Evolutionary conservation across 2,797 vertebrate species (phyloP).

Genomic region (Toxotes lorentzi): DNA sequence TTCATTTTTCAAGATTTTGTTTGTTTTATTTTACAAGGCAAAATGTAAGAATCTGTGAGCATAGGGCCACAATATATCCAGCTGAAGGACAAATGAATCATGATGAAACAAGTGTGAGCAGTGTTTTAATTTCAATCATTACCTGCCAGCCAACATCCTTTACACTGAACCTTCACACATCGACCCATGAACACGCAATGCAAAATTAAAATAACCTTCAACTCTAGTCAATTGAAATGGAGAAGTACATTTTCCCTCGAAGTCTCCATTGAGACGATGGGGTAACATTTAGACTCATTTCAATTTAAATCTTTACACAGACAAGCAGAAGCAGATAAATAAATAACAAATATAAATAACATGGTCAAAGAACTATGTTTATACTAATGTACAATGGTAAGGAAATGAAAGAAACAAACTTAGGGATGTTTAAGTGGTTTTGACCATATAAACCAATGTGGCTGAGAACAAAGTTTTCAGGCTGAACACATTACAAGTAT

Average conservation of each 20-base stretch:
- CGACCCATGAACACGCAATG: background rate
- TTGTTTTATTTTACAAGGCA: too few relatives aligned
- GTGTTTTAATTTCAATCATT: background rate
- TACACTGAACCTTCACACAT: background rate
- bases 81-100: too few relatives aligned
- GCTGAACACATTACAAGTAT: background rate
- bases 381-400: background rate
- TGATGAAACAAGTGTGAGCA: too few relatives aligned
- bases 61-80: too few relatives aligned
- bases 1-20: background rate
- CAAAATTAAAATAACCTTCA: background rate
- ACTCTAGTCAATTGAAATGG: too few relatives aligned
- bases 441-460: slow-evolving; percentile 20
- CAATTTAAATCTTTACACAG: background rate
- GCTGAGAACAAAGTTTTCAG: background rate
- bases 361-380: background rate
- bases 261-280: too few relatives aligned
- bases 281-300: background rate
- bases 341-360: background rate
- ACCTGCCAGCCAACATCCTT: background rate
- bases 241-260: background rate
- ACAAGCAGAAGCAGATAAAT: background rate
- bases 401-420: slow-evolving; percentile 22
- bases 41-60: too few relatives aligned
- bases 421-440: background rate